Conservation (phyloP, 2,888 invertebrate genomes). For the Labia minor region DNA sequence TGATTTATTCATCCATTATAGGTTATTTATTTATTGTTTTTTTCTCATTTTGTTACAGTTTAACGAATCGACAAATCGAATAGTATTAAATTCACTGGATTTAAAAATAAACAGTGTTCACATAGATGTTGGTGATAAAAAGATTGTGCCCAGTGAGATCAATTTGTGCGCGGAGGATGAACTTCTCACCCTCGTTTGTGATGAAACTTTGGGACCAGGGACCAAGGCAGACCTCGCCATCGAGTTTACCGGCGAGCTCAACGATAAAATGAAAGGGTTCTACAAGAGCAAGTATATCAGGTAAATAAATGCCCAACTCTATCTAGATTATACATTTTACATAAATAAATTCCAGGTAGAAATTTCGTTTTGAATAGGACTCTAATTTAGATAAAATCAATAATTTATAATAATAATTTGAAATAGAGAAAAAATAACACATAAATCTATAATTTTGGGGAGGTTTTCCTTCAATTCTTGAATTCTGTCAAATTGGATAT, state of each 20-base stretch:
- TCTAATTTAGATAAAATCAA: background rate
- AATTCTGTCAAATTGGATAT: too few species aligned
- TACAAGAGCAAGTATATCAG: conserved; percentile 76
- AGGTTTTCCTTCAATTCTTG: too few species aligned
- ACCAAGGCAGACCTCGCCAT: conserved; percentile 48
- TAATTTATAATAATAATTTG: background rate
- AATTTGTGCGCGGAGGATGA: conserved; percentile 47
- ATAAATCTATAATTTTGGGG: too few species aligned
- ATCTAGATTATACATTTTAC: too few species aligned
- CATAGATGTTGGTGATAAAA: conserved; percentile 40
- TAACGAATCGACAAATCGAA: conserved; percentile 49
- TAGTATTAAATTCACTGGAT: conserved; percentile 68
- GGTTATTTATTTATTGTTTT: too few species aligned
- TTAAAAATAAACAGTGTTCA: conserved; percentile 55
- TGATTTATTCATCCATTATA: too few species aligned
- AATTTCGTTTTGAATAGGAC: conserved; percentile 17
- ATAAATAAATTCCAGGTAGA: conserved; percentile 20
- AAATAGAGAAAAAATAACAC: too few species aligned
- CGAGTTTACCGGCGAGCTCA: conserved; percentile 73
- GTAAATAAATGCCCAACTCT: conserved; percentile 31
- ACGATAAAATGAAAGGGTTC: conserved; percentile 91
- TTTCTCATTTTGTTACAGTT: conserved; percentile 47
- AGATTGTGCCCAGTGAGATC: conserved; percentile 33
- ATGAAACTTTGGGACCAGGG: conserved; percentile 46
- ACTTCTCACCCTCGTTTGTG: conserved; percentile 55